These are phyloP conservation scores for Drosophila trichaetosa DNA, from an alignment of 2,888 invertebrate species.

Conservation along the genomic window DNA sequence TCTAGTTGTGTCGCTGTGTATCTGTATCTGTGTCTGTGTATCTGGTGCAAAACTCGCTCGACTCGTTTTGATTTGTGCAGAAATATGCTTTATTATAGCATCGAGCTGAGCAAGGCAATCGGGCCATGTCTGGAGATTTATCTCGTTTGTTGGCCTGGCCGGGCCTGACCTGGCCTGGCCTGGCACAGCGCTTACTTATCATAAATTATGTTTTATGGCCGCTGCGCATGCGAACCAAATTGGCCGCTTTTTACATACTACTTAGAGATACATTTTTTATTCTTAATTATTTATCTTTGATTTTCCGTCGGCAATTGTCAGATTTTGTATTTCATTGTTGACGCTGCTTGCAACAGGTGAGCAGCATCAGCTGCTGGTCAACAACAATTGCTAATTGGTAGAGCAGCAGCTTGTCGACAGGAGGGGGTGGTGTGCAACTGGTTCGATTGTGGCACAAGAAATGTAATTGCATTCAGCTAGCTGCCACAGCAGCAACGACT, in stretches of 20 bases:
- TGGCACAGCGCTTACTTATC: slow-evolving; percentile 55
- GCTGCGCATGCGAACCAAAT: slow-evolving; percentile 66
- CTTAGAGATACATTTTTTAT: background rate
- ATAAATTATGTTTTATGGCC: slow-evolving; percentile 77
- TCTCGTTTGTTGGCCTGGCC: slow-evolving; percentile 28
- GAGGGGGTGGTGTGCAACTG: slow-evolving; percentile 16
- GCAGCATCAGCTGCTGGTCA: slow-evolving; percentile 61
- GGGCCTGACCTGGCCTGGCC: background rate
- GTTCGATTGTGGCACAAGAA: slow-evolving; percentile 53
- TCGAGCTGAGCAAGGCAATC: slow-evolving; percentile 22
- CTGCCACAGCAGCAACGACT: slow-evolving; percentile 8
- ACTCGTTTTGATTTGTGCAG: slow-evolving; percentile 76
- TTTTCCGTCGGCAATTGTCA: slow-evolving; percentile 36
- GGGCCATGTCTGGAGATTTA: slow-evolving; percentile 30
- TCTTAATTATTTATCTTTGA: background rate
- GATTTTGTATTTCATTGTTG: background rate
- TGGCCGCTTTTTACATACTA: slow-evolving; percentile 12
- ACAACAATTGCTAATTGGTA: slow-evolving; percentile 58
- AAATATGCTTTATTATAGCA: slow-evolving; percentile 74
- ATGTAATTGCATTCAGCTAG: slow-evolving; percentile 67
- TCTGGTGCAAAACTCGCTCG: slow-evolving; percentile 57
- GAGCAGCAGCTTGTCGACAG: background rate
- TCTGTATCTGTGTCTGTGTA: slow-evolving; percentile 4
- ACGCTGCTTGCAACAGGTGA: slow-evolving; percentile 60
- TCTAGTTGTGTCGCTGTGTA: background rate